A percentile compares a stretch with the other conserved stretches of the same genome.
phyloP scores from a whole-genome alignment of 2,113 vertebrate genomes.

The Lanius collurio region DNA sequence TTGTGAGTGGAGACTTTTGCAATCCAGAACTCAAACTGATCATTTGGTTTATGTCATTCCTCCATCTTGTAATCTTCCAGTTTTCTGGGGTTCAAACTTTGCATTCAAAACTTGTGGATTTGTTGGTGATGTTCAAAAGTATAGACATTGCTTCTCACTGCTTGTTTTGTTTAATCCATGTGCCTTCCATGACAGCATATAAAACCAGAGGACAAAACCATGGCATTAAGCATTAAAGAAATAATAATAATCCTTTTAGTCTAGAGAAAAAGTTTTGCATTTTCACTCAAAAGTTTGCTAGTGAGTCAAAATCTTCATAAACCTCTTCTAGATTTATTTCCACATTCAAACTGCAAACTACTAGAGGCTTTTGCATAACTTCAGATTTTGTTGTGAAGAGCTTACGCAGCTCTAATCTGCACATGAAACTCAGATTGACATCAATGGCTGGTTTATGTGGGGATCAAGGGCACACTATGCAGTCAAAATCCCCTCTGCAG shows the following conservation, averaged over 20 bases:
- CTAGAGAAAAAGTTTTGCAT: neutral
- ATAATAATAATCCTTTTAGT: neutral
- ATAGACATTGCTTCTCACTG: neutral
- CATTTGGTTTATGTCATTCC: neutral
- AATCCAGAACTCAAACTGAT: accelerated
- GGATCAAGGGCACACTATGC: neutral
- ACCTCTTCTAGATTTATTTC: neutral
- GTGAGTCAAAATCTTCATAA: neutral
- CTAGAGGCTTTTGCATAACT: conserved; percentile 4
- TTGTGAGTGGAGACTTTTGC: neutral
- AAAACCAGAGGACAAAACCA: neutral
- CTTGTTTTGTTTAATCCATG: neutral
- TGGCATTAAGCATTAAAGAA: neutral
- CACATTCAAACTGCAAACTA: neutral
- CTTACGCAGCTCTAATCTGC: conserved; percentile 11
- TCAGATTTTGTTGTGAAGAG: conserved; percentile 23
- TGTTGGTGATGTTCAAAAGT: neutral
- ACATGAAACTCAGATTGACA: conserved; percentile 10
- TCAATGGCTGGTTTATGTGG: neutral
- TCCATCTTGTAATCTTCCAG: neutral
- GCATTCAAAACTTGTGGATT: neutral
- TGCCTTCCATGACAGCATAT: neutral
- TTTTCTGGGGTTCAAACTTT: neutral
- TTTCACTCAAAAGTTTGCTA: neutral
- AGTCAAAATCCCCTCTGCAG: conserved; percentile 31